phyloP scores from a whole-genome alignment of 2,888 invertebrate species.

The Amblyjoppa fuscipennis region DNA sequence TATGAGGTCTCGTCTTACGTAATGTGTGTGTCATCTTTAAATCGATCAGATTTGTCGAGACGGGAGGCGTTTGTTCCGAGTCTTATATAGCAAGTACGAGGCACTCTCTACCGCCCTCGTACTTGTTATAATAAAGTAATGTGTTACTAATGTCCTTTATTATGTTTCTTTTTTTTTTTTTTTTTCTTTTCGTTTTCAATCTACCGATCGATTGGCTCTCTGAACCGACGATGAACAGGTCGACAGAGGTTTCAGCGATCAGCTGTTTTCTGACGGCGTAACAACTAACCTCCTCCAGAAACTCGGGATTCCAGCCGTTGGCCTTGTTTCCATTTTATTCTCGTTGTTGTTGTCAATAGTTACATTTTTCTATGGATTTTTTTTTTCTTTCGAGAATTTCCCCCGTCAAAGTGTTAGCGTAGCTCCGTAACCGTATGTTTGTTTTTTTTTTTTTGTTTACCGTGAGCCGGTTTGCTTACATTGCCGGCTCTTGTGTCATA shows the following conservation, averaged over 20 bases:
- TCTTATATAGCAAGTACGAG: conserved; percentile 39
- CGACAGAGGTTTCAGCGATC: too few relatives aligned
- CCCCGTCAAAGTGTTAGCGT: too few relatives aligned
- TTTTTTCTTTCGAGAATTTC: neutral
- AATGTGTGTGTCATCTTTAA: conserved; percentile 2
- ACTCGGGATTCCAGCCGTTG: neutral
- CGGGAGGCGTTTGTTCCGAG: conserved; percentile 5
- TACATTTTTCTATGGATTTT: neutral
- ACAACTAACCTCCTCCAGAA: neutral
- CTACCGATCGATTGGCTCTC: neutral
- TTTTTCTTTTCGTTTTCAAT: neutral
- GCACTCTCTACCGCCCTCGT: conserved; percentile 27
- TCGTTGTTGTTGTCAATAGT: neutral
- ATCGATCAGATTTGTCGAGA: neutral
- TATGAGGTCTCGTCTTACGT: conserved; percentile 12
- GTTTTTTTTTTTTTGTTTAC: neutral
- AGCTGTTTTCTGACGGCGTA: neutral
- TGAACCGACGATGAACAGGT: neutral
- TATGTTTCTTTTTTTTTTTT: conserved; percentile 3
- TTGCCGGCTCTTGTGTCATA: neutral
- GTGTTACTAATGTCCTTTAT: conserved; percentile 49
- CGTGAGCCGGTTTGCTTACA: neutral
- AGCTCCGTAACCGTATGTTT: neutral
- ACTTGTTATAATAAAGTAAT: conserved; percentile 58
- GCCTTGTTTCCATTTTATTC: neutral